Conservation (phyloP, 2,113 vertebrate genomes). For the Odobenus rosmarus region DNA sequence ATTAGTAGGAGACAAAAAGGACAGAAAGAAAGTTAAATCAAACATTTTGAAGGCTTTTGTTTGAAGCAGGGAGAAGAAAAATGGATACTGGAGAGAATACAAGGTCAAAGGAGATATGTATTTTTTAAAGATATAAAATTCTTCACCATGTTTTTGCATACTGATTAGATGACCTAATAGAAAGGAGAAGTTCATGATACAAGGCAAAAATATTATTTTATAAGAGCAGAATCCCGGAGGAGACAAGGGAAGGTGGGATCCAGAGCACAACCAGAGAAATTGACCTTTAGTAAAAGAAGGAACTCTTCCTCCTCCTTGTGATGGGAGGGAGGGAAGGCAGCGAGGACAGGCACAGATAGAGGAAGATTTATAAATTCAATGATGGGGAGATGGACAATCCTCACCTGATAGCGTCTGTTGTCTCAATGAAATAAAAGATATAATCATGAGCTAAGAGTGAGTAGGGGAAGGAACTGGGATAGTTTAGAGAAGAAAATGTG, state of each 20-base stretch:
- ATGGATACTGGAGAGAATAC: background rate
- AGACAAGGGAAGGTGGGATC: background rate
- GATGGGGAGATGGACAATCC: background rate
- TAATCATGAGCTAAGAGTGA: background rate
- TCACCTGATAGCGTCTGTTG: background rate
- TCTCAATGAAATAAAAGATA: background rate
- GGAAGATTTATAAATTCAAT: background rate
- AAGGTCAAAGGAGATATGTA: background rate
- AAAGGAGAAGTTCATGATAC: background rate
- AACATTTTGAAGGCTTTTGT: background rate
- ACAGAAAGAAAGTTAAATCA: background rate
- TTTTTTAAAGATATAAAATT: background rate
- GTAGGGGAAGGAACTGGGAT: background rate
- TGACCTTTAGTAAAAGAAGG: background rate
- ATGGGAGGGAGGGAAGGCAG: background rate
- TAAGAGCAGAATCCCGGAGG: background rate
- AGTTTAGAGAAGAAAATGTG: background rate
- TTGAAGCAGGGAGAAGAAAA: background rate
- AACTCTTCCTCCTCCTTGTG: background rate
- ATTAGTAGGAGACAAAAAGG: background rate
- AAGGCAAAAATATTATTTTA: background rate
- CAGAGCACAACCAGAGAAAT: background rate
- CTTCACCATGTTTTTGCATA: background rate
- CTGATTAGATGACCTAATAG: background rate
- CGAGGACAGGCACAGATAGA: background rate